Conservation (phyloP, 2,888 invertebrate genomes). For the Cephonodes hylas region DNA sequence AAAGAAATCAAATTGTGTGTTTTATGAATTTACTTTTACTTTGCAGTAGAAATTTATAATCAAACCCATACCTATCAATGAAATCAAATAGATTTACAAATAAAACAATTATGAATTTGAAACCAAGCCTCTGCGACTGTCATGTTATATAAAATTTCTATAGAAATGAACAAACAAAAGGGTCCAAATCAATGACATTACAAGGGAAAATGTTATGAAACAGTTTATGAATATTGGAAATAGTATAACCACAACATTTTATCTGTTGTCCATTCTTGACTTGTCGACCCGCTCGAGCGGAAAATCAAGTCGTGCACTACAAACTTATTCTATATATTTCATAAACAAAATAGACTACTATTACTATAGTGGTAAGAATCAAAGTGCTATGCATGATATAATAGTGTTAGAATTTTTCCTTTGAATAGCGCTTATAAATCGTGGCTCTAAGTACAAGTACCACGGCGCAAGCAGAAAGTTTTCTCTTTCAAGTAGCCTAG, state of each 20-base stretch:
- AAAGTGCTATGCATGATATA: background rate
- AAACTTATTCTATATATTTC: background rate
- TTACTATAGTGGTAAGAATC: background rate
- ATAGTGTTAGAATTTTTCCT: background rate
- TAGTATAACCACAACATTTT: slow-evolving; percentile 29
- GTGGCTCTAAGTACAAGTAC: background rate
- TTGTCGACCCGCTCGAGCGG: slow-evolving; percentile 38
- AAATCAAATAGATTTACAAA: too few species aligned
- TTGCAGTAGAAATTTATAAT: too few species aligned
- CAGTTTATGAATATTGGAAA: slow-evolving; percentile 46
- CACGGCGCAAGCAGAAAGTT: background rate
- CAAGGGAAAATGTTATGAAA: background rate
- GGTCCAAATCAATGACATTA: background rate
- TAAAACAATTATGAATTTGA: too few species aligned
- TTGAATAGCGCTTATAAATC: slow-evolving; percentile 9
- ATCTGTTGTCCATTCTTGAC: slow-evolving; percentile 37
- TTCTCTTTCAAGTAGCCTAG: slow-evolving; percentile 1
- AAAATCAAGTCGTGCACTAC: slow-evolving; percentile 41
- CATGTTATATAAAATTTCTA: background rate
- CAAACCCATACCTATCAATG: too few species aligned
- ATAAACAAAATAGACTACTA: background rate
- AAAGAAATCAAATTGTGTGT: too few species aligned
- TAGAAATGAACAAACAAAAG: background rate
- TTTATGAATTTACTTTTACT: too few species aligned
- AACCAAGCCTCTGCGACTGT: too few species aligned